These are phyloP conservation scores for Cerastis leucographa DNA, from an alignment of 2,888 invertebrate species.

Conservation along the genomic window DNA sequence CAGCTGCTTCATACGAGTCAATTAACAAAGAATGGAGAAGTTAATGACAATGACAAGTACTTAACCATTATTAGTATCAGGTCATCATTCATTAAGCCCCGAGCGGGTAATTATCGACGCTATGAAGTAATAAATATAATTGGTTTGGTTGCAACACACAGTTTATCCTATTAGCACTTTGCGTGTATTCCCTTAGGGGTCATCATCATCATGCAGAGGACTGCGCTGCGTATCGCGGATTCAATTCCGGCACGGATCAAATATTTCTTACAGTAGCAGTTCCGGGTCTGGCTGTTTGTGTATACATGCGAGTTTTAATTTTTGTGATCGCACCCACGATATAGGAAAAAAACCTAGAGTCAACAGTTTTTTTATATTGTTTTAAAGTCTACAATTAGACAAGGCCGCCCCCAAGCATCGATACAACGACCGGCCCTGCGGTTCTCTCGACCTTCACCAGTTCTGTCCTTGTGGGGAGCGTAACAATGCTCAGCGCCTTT, in stretches of 20 bases:
- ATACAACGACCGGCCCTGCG: background rate
- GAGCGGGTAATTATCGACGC: constrained; percentile 41
- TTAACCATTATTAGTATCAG: constrained; percentile 43
- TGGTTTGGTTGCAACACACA: constrained; percentile 20
- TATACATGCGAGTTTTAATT: no score
- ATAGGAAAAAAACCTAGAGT: no score
- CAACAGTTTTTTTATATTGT: no score
- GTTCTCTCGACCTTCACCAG: background rate
- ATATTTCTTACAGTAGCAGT: no score
- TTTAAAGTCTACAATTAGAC: background rate
- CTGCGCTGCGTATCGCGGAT: no score
- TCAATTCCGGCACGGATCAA: no score
- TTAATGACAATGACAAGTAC: constrained; percentile 38
- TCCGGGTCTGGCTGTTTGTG: no score
- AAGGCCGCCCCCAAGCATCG: background rate
- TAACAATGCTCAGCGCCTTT: no score
- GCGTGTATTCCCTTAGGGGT: constrained; percentile 21
- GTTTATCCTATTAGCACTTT: constrained; percentile 43
- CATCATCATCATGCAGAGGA: background rate
- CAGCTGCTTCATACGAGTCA: constrained; percentile 6
- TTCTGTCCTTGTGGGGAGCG: background rate
- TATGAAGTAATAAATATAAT: constrained; percentile 43
- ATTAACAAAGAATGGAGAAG: constrained; percentile 29
- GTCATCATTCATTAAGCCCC: constrained; percentile 48
- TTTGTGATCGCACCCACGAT: no score